Evolutionary conservation across 1,140 invertebrate species (phyloP).

Genomic region (Calephelis nemesis): DNA sequence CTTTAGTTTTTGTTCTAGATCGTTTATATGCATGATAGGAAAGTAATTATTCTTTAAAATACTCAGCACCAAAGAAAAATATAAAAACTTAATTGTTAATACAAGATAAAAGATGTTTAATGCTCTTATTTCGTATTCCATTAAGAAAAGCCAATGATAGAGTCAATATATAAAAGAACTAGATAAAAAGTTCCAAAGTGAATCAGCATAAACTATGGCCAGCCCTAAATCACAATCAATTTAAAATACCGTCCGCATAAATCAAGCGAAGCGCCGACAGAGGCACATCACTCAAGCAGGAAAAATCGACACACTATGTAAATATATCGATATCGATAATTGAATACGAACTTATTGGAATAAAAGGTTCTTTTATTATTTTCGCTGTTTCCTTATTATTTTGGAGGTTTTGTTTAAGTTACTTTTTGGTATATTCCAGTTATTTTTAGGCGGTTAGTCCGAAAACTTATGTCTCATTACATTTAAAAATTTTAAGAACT

Average conservation of each 20-base stretch:
- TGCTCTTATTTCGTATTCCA: too few relatives aligned
- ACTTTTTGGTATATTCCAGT: too few relatives aligned
- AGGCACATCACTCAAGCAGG: conserved; percentile 17
- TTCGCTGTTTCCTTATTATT: background rate
- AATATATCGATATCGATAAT: conserved; percentile 19
- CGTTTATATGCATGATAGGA: too few relatives aligned
- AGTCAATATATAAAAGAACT: conserved; percentile 13
- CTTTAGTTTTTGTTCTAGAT: too few relatives aligned
- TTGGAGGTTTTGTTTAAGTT: too few relatives aligned
- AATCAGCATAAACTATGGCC: conserved; percentile 17
- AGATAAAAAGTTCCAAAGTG: conserved; percentile 14
- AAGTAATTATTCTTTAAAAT: too few relatives aligned
- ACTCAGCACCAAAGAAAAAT: too few relatives aligned
- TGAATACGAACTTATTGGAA: conserved; percentile 16
- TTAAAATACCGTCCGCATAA: conserved; percentile 18
- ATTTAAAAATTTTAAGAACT: too few relatives aligned
- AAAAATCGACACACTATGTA: conserved; percentile 17
- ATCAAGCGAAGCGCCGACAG: conserved; percentile 18
- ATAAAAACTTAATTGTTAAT: too few relatives aligned
- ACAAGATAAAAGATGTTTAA: too few relatives aligned
- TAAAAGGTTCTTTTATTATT: conserved; percentile 7
- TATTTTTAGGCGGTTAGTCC: too few relatives aligned
- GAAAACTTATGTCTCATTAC: too few relatives aligned
- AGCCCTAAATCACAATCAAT: conserved; percentile 17
- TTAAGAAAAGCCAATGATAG: background rate